Conservation (phyloP, 2,113 vertebrate species). For the Trachemys scripta region DNA sequence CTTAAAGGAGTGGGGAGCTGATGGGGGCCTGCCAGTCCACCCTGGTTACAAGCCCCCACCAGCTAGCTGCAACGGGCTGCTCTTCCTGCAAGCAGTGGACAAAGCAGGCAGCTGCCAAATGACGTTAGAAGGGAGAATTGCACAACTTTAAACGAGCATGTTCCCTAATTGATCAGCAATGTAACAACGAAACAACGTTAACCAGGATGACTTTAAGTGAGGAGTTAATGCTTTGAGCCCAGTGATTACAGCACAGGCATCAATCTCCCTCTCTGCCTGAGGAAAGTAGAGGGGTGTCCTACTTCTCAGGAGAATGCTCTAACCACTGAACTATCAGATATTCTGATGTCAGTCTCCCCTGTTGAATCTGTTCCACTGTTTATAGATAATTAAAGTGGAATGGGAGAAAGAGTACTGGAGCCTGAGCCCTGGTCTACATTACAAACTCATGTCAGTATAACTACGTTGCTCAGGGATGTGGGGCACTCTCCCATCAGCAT, state of each 20-base stretch:
- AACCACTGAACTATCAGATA: neutral
- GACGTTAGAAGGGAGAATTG: no score
- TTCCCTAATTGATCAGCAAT: no score
- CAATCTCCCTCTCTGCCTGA: neutral
- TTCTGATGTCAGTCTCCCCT: neutral
- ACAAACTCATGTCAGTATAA: neutral
- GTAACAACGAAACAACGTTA: no score
- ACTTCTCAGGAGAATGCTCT: neutral
- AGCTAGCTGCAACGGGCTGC: no score
- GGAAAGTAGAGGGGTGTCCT: neutral
- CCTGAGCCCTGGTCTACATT: neutral
- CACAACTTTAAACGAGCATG: no score
- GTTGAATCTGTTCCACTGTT: neutral
- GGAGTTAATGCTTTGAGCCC: neutral
- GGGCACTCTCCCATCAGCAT: no score
- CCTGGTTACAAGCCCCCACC: no score
- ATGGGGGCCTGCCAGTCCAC: no score
- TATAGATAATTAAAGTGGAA: neutral
- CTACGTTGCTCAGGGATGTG: neutral
- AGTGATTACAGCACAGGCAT: neutral
- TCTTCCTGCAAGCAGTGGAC: no score
- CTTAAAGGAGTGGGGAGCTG: no score
- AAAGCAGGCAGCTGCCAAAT: no score
- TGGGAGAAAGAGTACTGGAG: neutral
- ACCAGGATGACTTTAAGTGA: no score